Evolutionary conservation across 2,113 vertebrate genomes (phyloP).

Genomic region (Propithecus coquereli): DNA sequence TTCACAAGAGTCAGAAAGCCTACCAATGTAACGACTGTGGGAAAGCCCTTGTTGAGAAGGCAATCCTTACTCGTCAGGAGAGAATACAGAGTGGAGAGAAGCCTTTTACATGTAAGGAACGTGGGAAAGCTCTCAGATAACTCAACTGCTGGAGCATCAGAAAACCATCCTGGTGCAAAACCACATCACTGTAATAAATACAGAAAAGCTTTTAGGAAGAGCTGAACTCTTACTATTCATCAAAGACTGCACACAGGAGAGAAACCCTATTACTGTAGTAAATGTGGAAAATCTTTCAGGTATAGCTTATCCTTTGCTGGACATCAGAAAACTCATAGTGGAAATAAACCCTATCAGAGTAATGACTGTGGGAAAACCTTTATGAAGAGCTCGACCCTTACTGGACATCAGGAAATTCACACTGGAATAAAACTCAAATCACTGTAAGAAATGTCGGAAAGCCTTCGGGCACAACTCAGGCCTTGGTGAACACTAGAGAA

Average conservation of each 20-base stretch:
- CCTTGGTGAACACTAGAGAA: conserved; percentile 15
- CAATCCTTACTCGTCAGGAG: not conserved
- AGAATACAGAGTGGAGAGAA: not conserved
- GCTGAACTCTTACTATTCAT: not conserved
- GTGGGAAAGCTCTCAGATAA: conserved; percentile 32
- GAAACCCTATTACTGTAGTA: not conserved
- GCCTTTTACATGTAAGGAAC: not conserved
- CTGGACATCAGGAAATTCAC: conserved; percentile 7
- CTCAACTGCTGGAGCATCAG: not conserved
- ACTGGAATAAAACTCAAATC: not conserved
- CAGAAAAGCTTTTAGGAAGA: not conserved
- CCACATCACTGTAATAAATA: not conserved
- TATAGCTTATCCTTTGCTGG: not conserved
- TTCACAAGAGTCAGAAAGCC: conserved; percentile 4
- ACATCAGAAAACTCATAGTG: conserved; percentile 10
- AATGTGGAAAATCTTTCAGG: not conserved
- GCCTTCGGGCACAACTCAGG: not conserved
- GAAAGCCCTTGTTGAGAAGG: conserved; percentile 8
- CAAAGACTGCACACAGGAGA: conserved; percentile 42
- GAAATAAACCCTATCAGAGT: not conserved
- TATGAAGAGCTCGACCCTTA: not conserved
- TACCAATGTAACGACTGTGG: not conserved
- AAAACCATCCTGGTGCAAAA: not conserved
- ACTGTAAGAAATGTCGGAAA: not conserved
- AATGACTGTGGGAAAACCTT: not conserved